phyloP scores from a whole-genome alignment of 2,113 vertebrate genomes.

The Albula goreensis region DNA sequence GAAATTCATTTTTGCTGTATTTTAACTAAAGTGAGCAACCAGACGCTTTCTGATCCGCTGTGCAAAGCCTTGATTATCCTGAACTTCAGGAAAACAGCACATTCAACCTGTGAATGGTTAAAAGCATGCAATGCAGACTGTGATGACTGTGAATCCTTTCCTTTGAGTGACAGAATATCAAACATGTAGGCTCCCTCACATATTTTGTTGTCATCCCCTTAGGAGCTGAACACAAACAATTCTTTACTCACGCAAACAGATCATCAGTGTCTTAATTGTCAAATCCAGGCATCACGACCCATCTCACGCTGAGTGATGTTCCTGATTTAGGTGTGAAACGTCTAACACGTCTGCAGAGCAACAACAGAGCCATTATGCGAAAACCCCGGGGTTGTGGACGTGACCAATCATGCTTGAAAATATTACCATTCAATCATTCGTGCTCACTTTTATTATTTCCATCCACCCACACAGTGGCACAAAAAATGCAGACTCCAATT shows the following conservation, averaged over 20 bases:
- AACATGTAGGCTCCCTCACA: background rate
- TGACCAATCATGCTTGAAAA: background rate
- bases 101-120: background rate
- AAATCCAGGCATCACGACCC: background rate
- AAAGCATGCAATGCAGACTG: background rate
- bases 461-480: background rate
- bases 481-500: background rate
- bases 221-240: background rate
- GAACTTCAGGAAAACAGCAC: background rate
- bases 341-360: background rate
- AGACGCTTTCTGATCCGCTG: background rate
- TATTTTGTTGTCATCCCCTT: background rate
- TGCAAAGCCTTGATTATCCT: background rate
- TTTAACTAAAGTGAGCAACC: background rate
- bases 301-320: background rate
- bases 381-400: background rate
- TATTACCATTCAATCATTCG: background rate
- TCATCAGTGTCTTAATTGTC: background rate
- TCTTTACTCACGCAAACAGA: background rate
- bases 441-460: background rate
- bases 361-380: background rate
- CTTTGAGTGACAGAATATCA: background rate
- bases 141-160: background rate
- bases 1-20: background rate
- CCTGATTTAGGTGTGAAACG: background rate